Conservation (phyloP, 2,113 vertebrate species). For the Tamias sibiricus region DNA sequence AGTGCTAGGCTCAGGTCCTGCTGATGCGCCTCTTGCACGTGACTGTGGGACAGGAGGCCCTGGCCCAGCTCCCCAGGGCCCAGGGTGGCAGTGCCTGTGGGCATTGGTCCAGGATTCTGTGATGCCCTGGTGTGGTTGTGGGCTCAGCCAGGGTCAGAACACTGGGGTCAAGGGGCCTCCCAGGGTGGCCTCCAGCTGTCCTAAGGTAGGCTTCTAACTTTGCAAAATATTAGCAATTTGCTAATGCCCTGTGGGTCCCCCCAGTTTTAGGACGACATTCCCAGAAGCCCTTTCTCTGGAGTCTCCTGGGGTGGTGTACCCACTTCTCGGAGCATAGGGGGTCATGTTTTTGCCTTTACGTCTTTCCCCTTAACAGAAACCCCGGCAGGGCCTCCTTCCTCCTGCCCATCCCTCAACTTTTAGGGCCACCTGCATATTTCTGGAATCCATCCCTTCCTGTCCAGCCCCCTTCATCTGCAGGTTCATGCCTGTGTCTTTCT, state of each 20-base stretch:
- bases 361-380: not conserved
- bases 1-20: rapidly evolving
- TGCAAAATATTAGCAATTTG: not conserved
- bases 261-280: not conserved
- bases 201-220: not conserved
- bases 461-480: too few species aligned
- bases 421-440: not conserved
- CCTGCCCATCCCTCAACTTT: not conserved
- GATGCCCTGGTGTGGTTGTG: not conserved
- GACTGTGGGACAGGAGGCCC: not conserved
- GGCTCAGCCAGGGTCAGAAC: not conserved
- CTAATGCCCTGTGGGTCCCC: not conserved
- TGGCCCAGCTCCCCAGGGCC: not conserved
- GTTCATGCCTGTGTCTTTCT: not conserved
- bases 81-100: rapidly evolving
- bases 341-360: not conserved
- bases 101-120: not conserved
- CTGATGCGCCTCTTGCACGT: not conserved
- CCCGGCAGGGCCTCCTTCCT: not conserved
- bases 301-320: not conserved
- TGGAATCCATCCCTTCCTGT: not conserved
- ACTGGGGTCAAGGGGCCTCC: rapidly evolving
- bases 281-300: not conserved
- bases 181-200: not conserved
- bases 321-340: not conserved